These are phyloP conservation scores for Typhlichthys subterraneus DNA, from an alignment of 2,797 vertebrate genomes.

Conservation along the genomic window DNA sequence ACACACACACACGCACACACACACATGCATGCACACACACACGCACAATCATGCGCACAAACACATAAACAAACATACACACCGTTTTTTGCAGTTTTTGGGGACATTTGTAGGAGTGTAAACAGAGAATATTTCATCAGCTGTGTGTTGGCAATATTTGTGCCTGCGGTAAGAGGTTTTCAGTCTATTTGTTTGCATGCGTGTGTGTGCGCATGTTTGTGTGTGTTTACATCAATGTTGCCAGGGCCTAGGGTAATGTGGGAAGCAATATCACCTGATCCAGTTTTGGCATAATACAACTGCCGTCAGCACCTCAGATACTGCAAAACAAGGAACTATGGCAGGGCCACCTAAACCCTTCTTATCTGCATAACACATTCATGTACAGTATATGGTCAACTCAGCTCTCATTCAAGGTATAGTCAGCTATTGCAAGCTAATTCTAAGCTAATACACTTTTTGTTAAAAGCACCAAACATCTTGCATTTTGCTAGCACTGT, in stretches of 20 bases:
- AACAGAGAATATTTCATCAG: conserved; percentile 77
- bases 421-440: too few species aligned
- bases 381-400: too few species aligned
- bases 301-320: conserved; percentile 26
- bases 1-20: conserved; percentile 5
- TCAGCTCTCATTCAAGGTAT: too few species aligned
- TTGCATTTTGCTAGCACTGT: too few species aligned
- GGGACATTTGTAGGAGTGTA: conserved; percentile 73
- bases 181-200: conserved; percentile 62
- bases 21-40: conserved; percentile 17
- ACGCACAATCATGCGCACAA: conserved; percentile 19
- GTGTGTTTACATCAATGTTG: conserved; percentile 13
- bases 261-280: conserved; percentile 50
- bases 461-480: too few species aligned
- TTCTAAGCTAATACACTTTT: too few species aligned
- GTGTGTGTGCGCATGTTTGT: conserved; percentile 13
- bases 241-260: conserved; percentile 41
- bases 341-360: neutral
- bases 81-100: conserved; percentile 46
- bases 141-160: conserved; percentile 71
- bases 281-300: conserved; percentile 54
- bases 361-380: too few species aligned
- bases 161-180: conserved; percentile 62
- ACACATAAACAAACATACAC: conserved; percentile 5
- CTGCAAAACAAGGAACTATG: conserved; percentile 28